These are phyloP conservation scores for Rambutsinella grinnellia DNA, from an alignment of 2,888 invertebrate genomes.

Conservation along the genomic window DNA sequence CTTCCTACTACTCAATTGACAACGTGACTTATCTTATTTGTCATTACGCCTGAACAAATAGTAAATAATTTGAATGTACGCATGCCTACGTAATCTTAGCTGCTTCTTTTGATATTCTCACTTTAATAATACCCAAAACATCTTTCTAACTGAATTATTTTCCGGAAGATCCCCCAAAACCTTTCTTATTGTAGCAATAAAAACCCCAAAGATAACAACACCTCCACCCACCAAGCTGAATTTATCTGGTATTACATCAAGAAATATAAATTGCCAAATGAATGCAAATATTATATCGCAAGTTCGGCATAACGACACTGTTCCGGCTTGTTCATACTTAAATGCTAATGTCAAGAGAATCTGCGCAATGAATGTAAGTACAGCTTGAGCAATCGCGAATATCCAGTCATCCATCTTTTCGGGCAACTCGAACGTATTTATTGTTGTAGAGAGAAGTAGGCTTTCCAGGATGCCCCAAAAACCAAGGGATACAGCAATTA, in stretches of 20 bases:
- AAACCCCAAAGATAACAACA: background rate
- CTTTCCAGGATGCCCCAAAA: conserved; percentile 34
- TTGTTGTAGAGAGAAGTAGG: conserved; percentile 8
- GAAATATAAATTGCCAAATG: conserved; percentile 55
- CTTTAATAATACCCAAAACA: background rate
- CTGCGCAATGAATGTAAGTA: conserved; percentile 40
- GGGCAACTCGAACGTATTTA: conserved; percentile 28
- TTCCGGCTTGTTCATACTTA: conserved; percentile 46
- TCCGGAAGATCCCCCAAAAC: background rate
- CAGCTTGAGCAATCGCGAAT: conserved; percentile 10
- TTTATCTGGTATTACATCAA: conserved; percentile 45
- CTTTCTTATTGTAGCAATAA: background rate
- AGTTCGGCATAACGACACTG: conserved; percentile 39
- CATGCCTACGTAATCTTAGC: no score
- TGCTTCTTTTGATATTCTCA: background rate
- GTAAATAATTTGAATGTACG: no score
- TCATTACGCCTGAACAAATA: no score
- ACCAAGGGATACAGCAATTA: conserved; percentile 26
- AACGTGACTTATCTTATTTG: no score
- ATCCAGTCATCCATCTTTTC: background rate
- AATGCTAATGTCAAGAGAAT: conserved; percentile 37
- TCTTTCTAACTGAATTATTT: background rate
- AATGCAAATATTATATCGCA: conserved; percentile 51
- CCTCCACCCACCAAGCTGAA: conserved; percentile 28
- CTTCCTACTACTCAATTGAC: no score